A percentile compares a stretch with the other conserved stretches of the same genome.
phyloP scores from a whole-genome alignment of 2,888 invertebrate species.

The Stramonita haemastoma region DNA sequence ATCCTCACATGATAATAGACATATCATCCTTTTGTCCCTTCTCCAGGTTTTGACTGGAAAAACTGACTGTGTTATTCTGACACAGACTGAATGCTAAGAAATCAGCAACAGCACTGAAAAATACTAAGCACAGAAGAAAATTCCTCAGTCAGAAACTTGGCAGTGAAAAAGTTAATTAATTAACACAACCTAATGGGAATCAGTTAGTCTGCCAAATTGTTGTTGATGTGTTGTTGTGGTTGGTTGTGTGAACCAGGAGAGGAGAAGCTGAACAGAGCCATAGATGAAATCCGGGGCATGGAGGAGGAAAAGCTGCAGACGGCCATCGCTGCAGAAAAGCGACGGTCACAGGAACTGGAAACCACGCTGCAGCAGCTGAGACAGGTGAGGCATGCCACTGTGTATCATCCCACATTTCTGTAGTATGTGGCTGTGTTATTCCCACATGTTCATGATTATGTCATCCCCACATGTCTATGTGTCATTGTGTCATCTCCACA shows the following conservation, averaged over 20 bases:
- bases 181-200: no score
- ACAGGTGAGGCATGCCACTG: conserved; percentile 51
- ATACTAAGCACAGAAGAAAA: no score
- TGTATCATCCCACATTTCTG: background rate
- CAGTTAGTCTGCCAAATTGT: no score
- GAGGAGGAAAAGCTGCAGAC: conserved; percentile 71
- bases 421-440: background rate
- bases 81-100: no score
- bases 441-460: background rate
- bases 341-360: conserved; percentile 67
- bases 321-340: conserved; percentile 64
- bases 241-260: conserved; percentile 63
- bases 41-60: no score
- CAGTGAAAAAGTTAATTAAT: no score
- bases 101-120: no score
- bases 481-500: no score
- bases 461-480: background rate
- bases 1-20: no score
- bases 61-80: no score
- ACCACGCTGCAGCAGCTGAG: conserved; percentile 67
- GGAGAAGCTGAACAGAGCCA: conserved; percentile 68
- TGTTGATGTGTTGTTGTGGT: background rate
- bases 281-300: conserved; percentile 70
- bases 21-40: no score
- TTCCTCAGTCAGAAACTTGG: no score